These are phyloP conservation scores for Pelobates cultripes DNA, from an alignment of 2,797 vertebrate species.

Conservation along the genomic window DNA sequence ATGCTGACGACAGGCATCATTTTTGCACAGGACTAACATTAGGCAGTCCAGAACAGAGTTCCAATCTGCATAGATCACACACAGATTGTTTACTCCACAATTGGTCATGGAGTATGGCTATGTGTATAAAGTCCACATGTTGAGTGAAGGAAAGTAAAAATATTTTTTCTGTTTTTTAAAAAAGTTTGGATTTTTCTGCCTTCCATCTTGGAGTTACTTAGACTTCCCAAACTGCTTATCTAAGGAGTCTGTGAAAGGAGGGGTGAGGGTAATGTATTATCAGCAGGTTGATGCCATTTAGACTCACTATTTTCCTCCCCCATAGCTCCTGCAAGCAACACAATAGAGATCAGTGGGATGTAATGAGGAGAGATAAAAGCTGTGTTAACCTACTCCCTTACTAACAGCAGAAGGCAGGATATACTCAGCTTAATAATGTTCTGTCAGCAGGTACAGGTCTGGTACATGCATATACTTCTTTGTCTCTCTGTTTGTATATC, in stretches of 20 bases:
- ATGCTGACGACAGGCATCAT: too few species aligned
- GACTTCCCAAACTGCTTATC: not conserved
- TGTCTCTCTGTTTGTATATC: too few species aligned
- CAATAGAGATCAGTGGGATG: constrained; percentile 62
- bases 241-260: not conserved
- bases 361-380: constrained; percentile 55
- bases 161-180: not conserved
- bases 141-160: too few species aligned
- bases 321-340: constrained; percentile 30
- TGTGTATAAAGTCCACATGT: too few species aligned
- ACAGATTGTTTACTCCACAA: too few species aligned
- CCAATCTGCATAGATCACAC: too few species aligned
- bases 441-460: constrained; percentile 29
- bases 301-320: constrained; percentile 35
- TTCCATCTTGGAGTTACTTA: too few species aligned
- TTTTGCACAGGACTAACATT: too few species aligned
- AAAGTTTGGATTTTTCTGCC: too few species aligned
- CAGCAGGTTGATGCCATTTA: constrained; percentile 44
- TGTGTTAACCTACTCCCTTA: constrained; percentile 28
- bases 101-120: too few species aligned
- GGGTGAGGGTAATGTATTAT: constrained; percentile 24
- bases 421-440: constrained; percentile 22
- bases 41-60: too few species aligned
- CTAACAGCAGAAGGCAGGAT: constrained; percentile 47
- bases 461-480: not conserved